These are phyloP conservation scores for Andrena fulva DNA, from an alignment of 2,888 invertebrate species.

Conservation along the genomic window DNA sequence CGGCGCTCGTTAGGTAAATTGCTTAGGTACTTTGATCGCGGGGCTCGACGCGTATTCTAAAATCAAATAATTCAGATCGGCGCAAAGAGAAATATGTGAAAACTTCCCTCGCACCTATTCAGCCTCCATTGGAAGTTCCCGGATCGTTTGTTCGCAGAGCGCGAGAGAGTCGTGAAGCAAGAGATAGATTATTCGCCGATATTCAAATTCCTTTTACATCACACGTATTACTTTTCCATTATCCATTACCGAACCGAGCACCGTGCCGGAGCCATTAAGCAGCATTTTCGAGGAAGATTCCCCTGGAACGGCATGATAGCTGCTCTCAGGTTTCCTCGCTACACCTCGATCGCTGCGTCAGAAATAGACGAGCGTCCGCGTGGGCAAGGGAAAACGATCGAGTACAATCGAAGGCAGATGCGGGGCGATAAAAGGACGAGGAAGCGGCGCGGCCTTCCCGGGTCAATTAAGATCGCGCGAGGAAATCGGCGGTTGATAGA, in stretches of 20 bases:
- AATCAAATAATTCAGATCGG: not conserved
- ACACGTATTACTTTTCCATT: slow-evolving; percentile 1
- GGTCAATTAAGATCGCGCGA: slow-evolving; percentile 36
- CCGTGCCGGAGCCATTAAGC: slow-evolving; percentile 7
- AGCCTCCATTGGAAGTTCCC: not conserved
- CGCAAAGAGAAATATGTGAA: not conserved
- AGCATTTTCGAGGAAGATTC: slow-evolving; percentile 4
- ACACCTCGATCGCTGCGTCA: not conserved
- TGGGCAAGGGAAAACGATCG: not conserved
- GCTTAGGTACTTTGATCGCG: not conserved
- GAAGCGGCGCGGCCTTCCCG: slow-evolving; percentile 4
- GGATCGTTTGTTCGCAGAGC: not conserved
- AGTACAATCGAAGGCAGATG: not conserved
- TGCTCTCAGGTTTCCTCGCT: not conserved
- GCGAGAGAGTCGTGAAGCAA: not conserved
- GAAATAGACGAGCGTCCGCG: not conserved
- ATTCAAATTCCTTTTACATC: not conserved
- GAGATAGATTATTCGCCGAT: not conserved
- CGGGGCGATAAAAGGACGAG: not conserved
- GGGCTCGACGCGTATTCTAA: not conserved
- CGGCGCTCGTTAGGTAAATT: not conserved
- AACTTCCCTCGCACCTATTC: not conserved
- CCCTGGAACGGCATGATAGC: not conserved
- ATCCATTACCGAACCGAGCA: not conserved
- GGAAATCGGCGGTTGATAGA: slow-evolving; percentile 28